Conservation (phyloP, 2,113 vertebrate species). For the Oncorhynchus gorbuscha region DNA sequence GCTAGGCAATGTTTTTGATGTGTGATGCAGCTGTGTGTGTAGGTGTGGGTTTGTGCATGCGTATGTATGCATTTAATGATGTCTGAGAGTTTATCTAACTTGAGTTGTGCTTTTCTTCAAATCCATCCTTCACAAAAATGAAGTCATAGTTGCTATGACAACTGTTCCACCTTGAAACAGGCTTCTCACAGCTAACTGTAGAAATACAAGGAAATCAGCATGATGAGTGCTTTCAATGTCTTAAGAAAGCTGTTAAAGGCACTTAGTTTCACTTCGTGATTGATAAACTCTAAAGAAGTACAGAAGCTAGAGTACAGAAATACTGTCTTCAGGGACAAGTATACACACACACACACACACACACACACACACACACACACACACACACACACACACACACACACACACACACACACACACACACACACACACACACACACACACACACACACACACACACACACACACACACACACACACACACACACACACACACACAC, state of each 20-base stretch:
- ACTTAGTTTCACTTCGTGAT: too few species aligned
- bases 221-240: too few species aligned
- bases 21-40: too few species aligned
- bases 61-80: not conserved
- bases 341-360: not conserved
- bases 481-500: not conserved
- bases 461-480: not conserved
- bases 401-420: not conserved
- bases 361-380: not conserved
- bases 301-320: too few species aligned
- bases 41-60: not conserved
- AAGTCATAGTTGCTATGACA: conserved; percentile 71
- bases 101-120: conserved; percentile 46
- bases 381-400: not conserved
- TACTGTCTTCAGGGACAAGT: too few species aligned
- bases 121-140: conserved; percentile 55
- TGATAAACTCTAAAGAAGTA: too few species aligned
- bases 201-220: too few species aligned
- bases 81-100: conserved; percentile 17
- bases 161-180: conserved; percentile 52
- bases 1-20: too few species aligned
- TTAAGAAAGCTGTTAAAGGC: too few species aligned
- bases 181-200: too few species aligned
- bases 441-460: not conserved
- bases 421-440: not conserved